Evolutionary conservation across 2,888 invertebrate genomes (phyloP), one percentile per base, ranked within the genome.

Genomic region (Odontothrips loti): DNA sequence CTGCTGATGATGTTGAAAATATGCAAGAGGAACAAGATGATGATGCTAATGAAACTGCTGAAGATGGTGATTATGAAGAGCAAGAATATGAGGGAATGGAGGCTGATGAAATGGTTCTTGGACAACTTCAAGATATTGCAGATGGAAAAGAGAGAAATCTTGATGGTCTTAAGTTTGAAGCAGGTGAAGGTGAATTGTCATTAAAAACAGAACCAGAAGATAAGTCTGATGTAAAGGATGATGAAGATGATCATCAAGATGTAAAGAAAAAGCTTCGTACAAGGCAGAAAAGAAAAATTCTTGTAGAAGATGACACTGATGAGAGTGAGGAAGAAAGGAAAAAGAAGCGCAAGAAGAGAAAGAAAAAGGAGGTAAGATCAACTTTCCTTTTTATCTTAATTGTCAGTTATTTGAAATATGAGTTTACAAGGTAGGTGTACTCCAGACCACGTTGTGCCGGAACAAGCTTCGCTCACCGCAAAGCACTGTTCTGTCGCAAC

Each of bases 271-370:
- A 81, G 29, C 78, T 43, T 27, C 81, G 81, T 8, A 81, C 82
- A 23, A 82, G 79, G 34, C 82, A 83, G 48, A 82, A 82, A 15
- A 81, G 81, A 29, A 82, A 83, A 78, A 81, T 83, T 79, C 81
- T 81, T 82, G 81, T 79, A 63, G 81, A 82, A 78, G 80, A 82
- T 79, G 80, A 83, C 23, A 82, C 82, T 79, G 85, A 84, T 29
- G 83, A 83, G 9, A 83, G 83, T 75, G 83, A 82, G 79, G 82
- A 83, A 80, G 83, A 84, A 79, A 83, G 83, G 23, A 84, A 83
- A 81, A 82, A 82, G 79, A 83, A 82, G 80, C 82, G 82, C 0
- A 81, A 80, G 80, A 83, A 82, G 79, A 83, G 82, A 80, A 84
- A 83, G 79, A 82, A 83, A 81, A 83, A 51, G 83, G 84, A 80